A percentile compares a stretch with the other conserved stretches of the same genome.
These are phyloP conservation scores for Hormiphora californensis DNA, from an alignment of 37 sponge, comb jelly and placozoan genomes.

Conservation along the genomic window DNA sequence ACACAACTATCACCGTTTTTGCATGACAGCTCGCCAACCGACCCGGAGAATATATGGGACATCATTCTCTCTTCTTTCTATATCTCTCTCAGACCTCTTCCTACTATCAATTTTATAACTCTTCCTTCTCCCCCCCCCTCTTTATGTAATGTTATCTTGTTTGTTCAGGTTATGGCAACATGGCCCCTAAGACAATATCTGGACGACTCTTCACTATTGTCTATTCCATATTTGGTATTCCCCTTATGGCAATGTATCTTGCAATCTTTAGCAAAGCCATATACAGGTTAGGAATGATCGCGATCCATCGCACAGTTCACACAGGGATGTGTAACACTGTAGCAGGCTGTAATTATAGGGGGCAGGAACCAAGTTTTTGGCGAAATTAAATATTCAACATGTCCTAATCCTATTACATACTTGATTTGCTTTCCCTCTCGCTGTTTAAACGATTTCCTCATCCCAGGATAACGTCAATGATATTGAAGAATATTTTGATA, in stretches of 20 bases:
- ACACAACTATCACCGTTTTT: too few species aligned
- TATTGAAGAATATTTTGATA: not conserved
- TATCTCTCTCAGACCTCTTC: not conserved
- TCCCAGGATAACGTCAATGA: not conserved
- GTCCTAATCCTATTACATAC: not conserved
- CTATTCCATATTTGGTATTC: constrained; percentile 19
- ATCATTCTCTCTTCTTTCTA: too few species aligned
- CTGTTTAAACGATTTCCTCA: not conserved
- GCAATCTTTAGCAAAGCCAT: constrained; percentile 1
- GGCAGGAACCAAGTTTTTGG: too few species aligned
- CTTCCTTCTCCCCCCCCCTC: not conserved
- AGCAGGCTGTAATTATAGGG: too few species aligned
- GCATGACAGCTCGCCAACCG: too few species aligned
- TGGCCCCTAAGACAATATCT: not conserved
- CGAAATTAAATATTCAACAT: not conserved
- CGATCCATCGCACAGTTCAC: too few species aligned
- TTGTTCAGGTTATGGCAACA: constrained; percentile 47
- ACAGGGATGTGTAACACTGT: too few species aligned
- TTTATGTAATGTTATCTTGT: too few species aligned
- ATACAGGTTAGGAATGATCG: not conserved
- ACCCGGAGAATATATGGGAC: too few species aligned
- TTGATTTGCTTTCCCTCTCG: too few species aligned
- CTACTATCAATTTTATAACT: not conserved
- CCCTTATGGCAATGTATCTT: constrained; percentile 38
- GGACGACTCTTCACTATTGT: constrained; percentile 1